Base-by-base conservation (phyloP, 2,113 vertebrate species). In the Paradisaea rubra region DNA sequence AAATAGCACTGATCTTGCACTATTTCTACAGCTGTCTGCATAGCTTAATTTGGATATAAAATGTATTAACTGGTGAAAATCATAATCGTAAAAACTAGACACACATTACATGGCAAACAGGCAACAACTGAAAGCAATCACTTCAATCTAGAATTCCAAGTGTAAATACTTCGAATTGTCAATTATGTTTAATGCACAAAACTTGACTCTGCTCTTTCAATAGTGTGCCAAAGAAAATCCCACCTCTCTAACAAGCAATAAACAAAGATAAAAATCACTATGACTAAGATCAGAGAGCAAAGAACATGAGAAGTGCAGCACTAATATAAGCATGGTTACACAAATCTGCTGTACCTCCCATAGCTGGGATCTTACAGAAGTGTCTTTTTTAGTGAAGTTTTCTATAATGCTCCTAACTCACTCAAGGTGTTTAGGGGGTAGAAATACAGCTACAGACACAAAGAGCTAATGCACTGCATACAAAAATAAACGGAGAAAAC, bases 401-500 rank as follows among this genome's bases (percentile, higher is more conserved):
- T 68, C 42, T 52, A 13, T 23, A 31, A 70, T 5, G 20, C 18
- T 53, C 90, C 17, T 45, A 57, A 61, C 3, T 37, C 14, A 24
- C 19, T 47, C 14, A 33, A 33, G 4, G 14, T 35, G 13, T 14
- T 9, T 1, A 7, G 5, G 9, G 1, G 4, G n/a, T 25, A 31
- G 23, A 71, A 85, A 79, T 9, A 42, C 5, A 45, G 15, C 47
- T 56, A 72, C 1, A 5, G 59, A 82, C 85, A 79, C 3, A 25
- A 78, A 41, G n/a, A 69, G 15, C 12, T 59, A 72, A 64, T 8
- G 14, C 4, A 41, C 20, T n/a, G 8, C 6, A 6, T 33, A 49
- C 7, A 65, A 30, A 92, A 72, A 69, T 20, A 69, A 59, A 50
- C 9, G 10, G 3, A 93, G 12, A 50, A 86, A 80, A 86, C 4